Base-by-base conservation (phyloP, 2,113 vertebrate genomes). In the Crotalus helleri region DNA sequence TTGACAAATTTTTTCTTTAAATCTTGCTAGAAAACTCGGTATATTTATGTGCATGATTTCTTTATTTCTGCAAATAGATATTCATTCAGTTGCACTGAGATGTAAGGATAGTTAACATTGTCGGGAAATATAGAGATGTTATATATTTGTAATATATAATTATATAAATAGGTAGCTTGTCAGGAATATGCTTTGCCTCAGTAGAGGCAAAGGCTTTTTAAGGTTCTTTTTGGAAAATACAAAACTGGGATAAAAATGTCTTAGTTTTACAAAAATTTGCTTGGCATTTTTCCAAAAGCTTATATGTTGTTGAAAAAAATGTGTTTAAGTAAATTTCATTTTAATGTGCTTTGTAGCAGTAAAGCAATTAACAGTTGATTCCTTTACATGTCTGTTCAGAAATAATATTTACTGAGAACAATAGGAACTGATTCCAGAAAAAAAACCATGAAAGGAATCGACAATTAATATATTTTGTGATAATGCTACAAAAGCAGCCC, bases 181-280 rank as follows among this genome's bases (percentile, higher is more conserved):
- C 94, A 17, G 86, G 95, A 89, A 93, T 55, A 23, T 85, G 74
- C 8, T 91, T 39, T 95, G 51, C 64, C 87, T 93, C 54, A 85
- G 13, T 58, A 55, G 10, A 6, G 58, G 6, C 3, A 55, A n/a
- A 64, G 69, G 33, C 10, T 57, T 92, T 49, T 33, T 93, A 96
- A 91, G 93, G 29, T 29, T 4, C 85, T 93, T 95, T 96, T 94
- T 58, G 96, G 96, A 92, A 88, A 29, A 10, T 94, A 93, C 93
- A 12, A 59, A 94, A 94, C 91, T 24, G 88, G 24, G 11, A 93
- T 33, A 2, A 87, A 94, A 6, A 15, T 24, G 33, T 26, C 86
- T 59, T 89, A 87, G 89, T 94, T 91, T 46, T 61, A 8, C 46
- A 53, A n/a, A 55, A 51, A 88, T 69, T 92, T 39, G 59, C 39